Evolutionary conservation across 2,888 invertebrate species (phyloP).

Genomic region (Gymnocheta viridis): DNA sequence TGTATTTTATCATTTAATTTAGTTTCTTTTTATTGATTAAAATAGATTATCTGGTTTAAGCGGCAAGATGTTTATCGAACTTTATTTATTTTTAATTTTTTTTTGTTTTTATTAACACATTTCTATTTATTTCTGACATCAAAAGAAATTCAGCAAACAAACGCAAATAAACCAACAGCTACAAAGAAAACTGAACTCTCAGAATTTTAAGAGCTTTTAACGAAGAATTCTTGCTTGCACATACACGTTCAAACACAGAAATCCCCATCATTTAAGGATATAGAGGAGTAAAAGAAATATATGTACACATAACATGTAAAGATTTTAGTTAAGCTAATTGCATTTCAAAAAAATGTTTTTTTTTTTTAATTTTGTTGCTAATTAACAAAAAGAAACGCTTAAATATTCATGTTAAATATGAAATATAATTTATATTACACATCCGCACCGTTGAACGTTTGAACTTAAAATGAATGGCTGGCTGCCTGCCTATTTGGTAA

Average conservation of each 20-base stretch:
- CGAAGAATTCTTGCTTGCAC: slow-evolving; percentile 25
- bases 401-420: not conserved
- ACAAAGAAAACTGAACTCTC: not conserved
- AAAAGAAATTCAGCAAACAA: slow-evolving; percentile 12
- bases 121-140: slow-evolving; percentile 27
- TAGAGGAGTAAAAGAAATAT: not conserved
- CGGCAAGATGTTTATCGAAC: slow-evolving; percentile 51
- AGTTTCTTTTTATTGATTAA: slow-evolving; percentile 14
- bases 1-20: not conserved
- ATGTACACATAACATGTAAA: not conserved
- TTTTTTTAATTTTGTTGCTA: not conserved
- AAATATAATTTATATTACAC: slow-evolving; percentile 53
- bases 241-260: not conserved
- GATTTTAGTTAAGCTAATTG: not conserved
- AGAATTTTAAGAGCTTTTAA: slow-evolving; percentile 50
- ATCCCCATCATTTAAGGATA: slow-evolving; percentile 13
- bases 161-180: slow-evolving; percentile 11
- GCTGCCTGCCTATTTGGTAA: slow-evolving; percentile 15
- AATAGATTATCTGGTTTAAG: slow-evolving; percentile 37
- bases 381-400: not conserved
- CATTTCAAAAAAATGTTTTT: not conserved
- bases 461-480: slow-evolving; percentile 44
- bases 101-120: slow-evolving; percentile 48
- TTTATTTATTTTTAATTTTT: not conserved
- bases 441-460: slow-evolving; percentile 70